Conservation (phyloP, 1,140 invertebrate genomes). For the Halesus radiatus region DNA sequence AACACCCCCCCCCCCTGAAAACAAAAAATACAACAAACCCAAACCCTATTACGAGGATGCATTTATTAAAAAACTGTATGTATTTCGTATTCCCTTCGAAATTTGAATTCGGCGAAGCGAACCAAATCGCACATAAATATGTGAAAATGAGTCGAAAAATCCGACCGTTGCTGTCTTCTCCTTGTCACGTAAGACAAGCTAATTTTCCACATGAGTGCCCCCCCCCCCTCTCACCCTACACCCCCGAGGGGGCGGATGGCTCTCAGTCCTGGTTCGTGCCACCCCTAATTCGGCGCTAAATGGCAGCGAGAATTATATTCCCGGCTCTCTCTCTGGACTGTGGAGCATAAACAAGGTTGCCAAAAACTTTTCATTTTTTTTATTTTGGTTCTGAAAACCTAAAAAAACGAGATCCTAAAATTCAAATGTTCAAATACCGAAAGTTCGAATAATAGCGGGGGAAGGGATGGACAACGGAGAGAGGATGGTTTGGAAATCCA, state of each 20-base stretch:
- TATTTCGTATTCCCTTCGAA: background rate
- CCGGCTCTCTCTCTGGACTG: background rate
- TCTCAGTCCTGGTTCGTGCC: background rate
- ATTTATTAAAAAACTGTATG: too few species aligned
- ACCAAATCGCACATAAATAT: slow-evolving; percentile 26
- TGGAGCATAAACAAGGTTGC: background rate
- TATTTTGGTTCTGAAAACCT: too few species aligned
- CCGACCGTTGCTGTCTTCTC: background rate
- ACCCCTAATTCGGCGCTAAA: background rate
- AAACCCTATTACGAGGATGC: too few species aligned
- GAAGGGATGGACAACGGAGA: too few species aligned
- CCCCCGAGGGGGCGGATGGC: background rate
- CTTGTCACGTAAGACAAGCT: slow-evolving; percentile 28
- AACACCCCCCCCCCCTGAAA: too few species aligned
- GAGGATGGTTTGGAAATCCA: too few species aligned
- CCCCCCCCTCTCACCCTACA: background rate
- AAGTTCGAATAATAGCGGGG: too few species aligned
- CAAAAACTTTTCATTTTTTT: background rate
- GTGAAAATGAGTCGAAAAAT: slow-evolving; percentile 31
- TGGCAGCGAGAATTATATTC: slow-evolving; percentile 6
- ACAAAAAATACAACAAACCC: too few species aligned
- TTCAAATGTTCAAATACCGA: too few species aligned
- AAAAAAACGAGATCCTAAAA: too few species aligned
- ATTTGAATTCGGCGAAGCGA: background rate
- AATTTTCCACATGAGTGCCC: slow-evolving; percentile 23